Evolutionary conservation across 2,888 invertebrate species (phyloP).

Genomic region (Macrophya alboannulata): DNA sequence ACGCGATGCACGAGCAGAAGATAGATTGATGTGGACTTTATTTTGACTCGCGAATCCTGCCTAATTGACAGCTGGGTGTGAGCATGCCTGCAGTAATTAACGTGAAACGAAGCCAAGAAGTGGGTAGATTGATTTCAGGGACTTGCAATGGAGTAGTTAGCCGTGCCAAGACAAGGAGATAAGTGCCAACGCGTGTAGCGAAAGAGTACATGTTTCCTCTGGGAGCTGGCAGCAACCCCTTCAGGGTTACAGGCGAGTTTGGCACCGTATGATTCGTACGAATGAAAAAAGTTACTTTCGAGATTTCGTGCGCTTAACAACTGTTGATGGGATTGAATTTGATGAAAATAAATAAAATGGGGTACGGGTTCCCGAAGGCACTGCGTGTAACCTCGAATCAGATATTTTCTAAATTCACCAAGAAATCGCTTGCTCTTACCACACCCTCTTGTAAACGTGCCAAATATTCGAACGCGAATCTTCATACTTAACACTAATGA

Average conservation of each 20-base stretch:
- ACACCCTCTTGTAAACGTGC: conserved; percentile 18
- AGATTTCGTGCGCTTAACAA: conserved; percentile 33
- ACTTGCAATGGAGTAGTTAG: conserved; percentile 28
- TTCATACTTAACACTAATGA: conserved; percentile 7
- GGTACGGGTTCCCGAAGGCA: background rate
- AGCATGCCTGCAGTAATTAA: conserved; percentile 32
- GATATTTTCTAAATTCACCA: background rate
- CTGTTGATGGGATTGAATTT: conserved; percentile 15
- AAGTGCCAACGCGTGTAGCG: conserved; percentile 49
- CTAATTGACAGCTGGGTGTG: background rate
- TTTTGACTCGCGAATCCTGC: background rate
- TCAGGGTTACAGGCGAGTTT: background rate
- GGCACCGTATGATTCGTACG: conserved; percentile 28
- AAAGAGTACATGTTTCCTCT: conserved; percentile 40
- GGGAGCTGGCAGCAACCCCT: conserved; percentile 35
- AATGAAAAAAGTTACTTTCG: conserved; percentile 21
- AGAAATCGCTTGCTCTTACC: background rate
- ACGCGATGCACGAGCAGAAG: background rate
- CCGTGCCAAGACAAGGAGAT: conserved; percentile 22
- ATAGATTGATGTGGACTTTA: background rate
- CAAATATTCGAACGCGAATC: background rate
- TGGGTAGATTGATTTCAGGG: conserved; percentile 31
- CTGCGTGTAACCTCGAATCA: background rate
- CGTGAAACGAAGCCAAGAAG: conserved; percentile 36
- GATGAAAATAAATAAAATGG: background rate